Evolutionary conservation across 2,797 vertebrate genomes (phyloP).

Genomic region (Pyrrhura leucotis): DNA sequence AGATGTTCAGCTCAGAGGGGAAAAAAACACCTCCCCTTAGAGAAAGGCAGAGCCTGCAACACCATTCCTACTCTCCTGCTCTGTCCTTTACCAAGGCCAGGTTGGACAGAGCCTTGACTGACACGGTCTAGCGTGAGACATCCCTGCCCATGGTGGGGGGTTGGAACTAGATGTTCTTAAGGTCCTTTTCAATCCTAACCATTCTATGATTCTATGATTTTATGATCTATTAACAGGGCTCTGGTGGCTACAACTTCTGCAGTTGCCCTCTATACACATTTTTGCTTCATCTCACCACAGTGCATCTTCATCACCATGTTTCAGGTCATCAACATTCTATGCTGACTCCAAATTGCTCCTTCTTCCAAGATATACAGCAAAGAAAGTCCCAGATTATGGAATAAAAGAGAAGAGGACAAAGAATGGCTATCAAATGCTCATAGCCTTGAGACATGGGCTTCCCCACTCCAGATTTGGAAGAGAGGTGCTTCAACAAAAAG

Average conservation of each 20-base stretch:
- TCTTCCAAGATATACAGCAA: neutral
- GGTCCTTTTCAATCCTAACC: neutral
- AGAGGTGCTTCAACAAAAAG: neutral
- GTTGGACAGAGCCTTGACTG: neutral
- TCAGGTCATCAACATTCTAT: neutral
- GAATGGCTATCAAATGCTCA: neutral
- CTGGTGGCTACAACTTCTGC: neutral
- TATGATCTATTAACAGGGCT: neutral
- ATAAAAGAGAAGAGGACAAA: neutral
- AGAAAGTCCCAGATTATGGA: neutral
- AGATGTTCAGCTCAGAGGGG: neutral
- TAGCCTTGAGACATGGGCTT: neutral
- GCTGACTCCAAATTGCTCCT: neutral
- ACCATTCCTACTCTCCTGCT: neutral
- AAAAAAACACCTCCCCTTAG: neutral
- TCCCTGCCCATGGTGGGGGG: neutral
- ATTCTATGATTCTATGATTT: neutral
- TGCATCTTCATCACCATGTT: neutral
- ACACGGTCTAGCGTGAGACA: neutral
- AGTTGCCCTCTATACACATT: rapidly evolving
- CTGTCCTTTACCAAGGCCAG: neutral
- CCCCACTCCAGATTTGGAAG: neutral
- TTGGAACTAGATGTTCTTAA: neutral
- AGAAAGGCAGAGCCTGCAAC: neutral
- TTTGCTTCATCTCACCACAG: neutral